Base-by-base conservation (phyloP, 2,113 vertebrate genomes). In the Empidonax traillii region DNA sequence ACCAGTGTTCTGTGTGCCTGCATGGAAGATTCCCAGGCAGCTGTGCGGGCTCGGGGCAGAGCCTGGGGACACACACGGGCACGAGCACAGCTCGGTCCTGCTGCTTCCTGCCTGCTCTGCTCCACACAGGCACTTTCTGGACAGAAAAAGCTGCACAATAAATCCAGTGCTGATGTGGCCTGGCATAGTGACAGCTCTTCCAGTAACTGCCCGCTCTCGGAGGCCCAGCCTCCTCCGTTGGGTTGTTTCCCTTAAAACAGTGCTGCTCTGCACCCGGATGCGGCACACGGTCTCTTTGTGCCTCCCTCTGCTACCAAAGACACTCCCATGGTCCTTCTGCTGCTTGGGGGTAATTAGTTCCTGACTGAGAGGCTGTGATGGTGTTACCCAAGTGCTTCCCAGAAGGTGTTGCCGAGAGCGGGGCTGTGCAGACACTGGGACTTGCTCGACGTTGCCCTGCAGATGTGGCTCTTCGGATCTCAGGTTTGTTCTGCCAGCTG, bases 141-240 rank as follows among this genome's bases (percentile, higher is more conserved):
- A 85, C 88, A 66, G 87, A 78, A 72, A 72, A 56, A 87, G 14
- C 78, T 92, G 85, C 37, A 14, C 56, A 66, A 31, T 41, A 47
- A 91, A 93, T 94, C 77, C 92, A 89, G 14, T 8, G 10, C 87
- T 95, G 93, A 91, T 91, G 95, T 94, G 95, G 92, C 95, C 92
- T 96, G 94, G 92, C 92, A 8, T 73, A 37, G 85, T 76, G 65
- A 76, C 6, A 92, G 59, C 79, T 93, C 95, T 97, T 96, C 85
- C 92, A 94, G 96, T 96, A 96, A 95, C 88, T 90, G 90, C 75
- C 71, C 5, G 1, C 67, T 61, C 55, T 28, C 8, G 9, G 91
- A 93, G 81, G 66, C 66, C 78, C 63, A 85, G 67, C 75, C 88
- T 88, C 5, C 75, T 85, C 53, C 0, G 0, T 49, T 92, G 13